These are phyloP conservation scores for Gnathonemus longibarbis DNA, from an alignment of 2,113 vertebrate species.

Conservation along the genomic window DNA sequence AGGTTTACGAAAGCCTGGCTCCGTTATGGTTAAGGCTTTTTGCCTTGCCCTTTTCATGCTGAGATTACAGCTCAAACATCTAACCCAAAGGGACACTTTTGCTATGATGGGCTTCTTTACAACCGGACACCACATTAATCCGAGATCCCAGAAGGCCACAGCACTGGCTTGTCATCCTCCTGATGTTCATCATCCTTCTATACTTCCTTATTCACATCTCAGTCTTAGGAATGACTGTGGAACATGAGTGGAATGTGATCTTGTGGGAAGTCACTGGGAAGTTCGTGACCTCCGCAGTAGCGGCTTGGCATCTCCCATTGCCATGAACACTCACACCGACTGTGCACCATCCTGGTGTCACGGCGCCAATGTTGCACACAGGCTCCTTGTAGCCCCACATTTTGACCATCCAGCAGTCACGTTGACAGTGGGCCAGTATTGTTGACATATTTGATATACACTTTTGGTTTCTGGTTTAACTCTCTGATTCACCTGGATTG, in stretches of 20 bases:
- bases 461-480: not conserved
- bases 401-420: not conserved
- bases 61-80: not conserved
- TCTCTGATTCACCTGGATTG: not conserved
- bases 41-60: not conserved
- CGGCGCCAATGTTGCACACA: not conserved
- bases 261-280: not conserved
- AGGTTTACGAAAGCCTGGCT: not conserved
- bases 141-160: not conserved
- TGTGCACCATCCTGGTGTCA: not conserved
- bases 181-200: not conserved
- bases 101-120: not conserved
- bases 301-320: not conserved
- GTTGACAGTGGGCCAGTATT: not conserved
- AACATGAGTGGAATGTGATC: not conserved
- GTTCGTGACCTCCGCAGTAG: not conserved
- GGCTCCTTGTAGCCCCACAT: not conserved
- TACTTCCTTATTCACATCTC: not conserved
- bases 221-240: not conserved
- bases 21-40: not conserved
- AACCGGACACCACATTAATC: not conserved
- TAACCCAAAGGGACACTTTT: not conserved
- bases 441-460: not conserved
- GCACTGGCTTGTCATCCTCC: not conserved
- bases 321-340: not conserved